These are phyloP conservation scores for Dynastes grantii DNA, from an alignment of 2,888 invertebrate genomes.

Conservation along the genomic window DNA sequence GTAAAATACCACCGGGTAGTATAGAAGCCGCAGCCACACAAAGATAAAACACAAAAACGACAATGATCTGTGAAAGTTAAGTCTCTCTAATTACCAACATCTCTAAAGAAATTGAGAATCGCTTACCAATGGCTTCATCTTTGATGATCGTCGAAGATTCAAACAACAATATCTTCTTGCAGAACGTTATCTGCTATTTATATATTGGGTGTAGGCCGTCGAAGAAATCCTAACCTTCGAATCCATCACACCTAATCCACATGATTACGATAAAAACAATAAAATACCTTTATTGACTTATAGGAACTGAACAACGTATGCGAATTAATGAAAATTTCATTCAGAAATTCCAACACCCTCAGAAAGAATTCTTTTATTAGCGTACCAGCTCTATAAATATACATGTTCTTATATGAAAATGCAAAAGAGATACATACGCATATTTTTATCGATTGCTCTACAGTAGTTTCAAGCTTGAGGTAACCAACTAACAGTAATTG, in stretches of 20 bases:
- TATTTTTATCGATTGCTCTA: neutral
- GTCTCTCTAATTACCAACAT: neutral
- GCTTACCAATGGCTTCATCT: conserved; percentile 47
- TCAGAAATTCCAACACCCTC: conserved; percentile 42
- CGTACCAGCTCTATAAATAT: conserved; percentile 3
- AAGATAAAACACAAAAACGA: conserved; percentile 29
- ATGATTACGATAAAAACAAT: conserved; percentile 23
- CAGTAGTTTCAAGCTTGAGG: neutral
- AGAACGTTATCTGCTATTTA: conserved; percentile 39
- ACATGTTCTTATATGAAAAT: conserved; percentile 4
- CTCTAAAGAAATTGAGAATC: neutral
- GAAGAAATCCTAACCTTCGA: conserved; percentile 46
- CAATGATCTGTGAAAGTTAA: conserved; percentile 22
- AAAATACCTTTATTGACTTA: conserved; percentile 20
- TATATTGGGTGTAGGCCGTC: conserved; percentile 20
- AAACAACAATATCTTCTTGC: conserved; percentile 26
- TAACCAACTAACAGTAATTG: conserved; percentile 8
- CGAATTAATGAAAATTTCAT: conserved; percentile 39
- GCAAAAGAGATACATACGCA: neutral
- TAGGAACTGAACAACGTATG: neutral
- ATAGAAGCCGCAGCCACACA: conserved; percentile 16
- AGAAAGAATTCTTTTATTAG: conserved; percentile 30
- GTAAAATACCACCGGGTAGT: conserved; percentile 25
- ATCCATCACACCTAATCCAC: conserved; percentile 37
- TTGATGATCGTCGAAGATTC: conserved; percentile 3